phyloP scores from a whole-genome alignment of 2,113 vertebrate genomes.

The Rhinoderma darwinii region DNA sequence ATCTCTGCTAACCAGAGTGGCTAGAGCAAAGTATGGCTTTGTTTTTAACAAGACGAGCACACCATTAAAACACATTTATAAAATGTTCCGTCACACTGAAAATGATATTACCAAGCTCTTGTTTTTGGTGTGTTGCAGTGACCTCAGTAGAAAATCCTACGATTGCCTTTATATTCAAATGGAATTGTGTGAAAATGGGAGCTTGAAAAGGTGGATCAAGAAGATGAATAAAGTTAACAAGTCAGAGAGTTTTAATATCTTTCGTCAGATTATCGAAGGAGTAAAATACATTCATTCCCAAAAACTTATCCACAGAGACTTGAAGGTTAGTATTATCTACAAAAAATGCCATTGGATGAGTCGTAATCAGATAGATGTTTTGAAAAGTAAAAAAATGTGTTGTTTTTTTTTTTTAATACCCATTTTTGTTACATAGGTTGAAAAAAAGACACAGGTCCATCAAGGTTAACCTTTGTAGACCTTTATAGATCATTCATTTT shows the following conservation, averaged over 20 bases:
- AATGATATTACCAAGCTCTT: not conserved
- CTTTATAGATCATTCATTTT: too few relatives aligned
- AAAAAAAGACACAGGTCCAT: too few relatives aligned
- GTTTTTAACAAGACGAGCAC: too few relatives aligned
- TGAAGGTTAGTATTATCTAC: not conserved
- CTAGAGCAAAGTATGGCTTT: too few relatives aligned
- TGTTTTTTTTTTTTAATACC: not conserved
- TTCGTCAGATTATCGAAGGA: conserved; percentile 20
- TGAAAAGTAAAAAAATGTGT: not conserved
- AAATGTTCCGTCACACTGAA: too few relatives aligned
- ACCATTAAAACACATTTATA: too few relatives aligned
- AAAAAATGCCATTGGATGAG: too few relatives aligned
- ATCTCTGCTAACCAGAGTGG: too few relatives aligned
- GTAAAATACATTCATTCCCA: conserved; percentile 14
- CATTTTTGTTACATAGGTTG: too few relatives aligned
- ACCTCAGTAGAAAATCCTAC: not conserved
- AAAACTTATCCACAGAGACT: conserved; percentile 29
- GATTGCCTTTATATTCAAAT: conserved; percentile 24
- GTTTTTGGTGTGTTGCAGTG: conserved; percentile 25
- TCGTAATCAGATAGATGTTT: not conserved
- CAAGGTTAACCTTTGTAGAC: too few relatives aligned
- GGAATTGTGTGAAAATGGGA: conserved; percentile 21
- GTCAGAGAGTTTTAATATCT: not conserved
- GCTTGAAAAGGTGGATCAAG: conserved; percentile 14
- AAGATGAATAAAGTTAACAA: conserved; percentile 9